Conservation (phyloP, 2,888 invertebrate species). For the Drosophila setosimentum region DNA sequence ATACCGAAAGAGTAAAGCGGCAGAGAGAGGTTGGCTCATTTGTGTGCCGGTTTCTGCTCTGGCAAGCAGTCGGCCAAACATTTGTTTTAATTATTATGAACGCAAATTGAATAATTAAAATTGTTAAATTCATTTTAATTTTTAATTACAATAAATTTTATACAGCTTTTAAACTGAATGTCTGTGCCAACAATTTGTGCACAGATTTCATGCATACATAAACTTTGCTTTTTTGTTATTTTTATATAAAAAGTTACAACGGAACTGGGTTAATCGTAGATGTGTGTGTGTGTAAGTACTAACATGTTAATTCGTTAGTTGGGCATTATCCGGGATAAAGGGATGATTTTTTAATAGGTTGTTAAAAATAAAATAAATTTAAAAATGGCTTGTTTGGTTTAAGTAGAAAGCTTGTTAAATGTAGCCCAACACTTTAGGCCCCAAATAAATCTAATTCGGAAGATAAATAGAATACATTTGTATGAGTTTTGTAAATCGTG, state of each 20-base stretch:
- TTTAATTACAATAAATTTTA: conserved; percentile 77
- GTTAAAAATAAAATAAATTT: too few species aligned
- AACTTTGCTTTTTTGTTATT: too few species aligned
- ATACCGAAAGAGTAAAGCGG: conserved; percentile 13
- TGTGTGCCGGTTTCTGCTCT: conserved; percentile 48
- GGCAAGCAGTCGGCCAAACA: conserved; percentile 54
- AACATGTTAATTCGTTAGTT: conserved; percentile 46
- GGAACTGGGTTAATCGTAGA: conserved; percentile 22
- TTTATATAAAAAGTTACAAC: conserved; percentile 1
- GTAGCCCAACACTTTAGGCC: neutral
- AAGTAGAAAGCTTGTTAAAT: neutral
- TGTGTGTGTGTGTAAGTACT: conserved; percentile 3
- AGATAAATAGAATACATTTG: conserved; percentile 14
- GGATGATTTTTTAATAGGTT: neutral
- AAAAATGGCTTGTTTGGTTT: neutral
- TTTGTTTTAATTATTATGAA: conserved; percentile 79
- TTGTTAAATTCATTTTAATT: conserved; percentile 77
- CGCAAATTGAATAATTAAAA: conserved; percentile 76
- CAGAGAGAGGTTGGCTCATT: conserved; percentile 21
- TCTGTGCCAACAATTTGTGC: conserved; percentile 16
- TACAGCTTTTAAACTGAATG: conserved; percentile 19
- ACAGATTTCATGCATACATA: conserved; percentile 9
- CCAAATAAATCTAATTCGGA: neutral
- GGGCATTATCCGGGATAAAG: neutral
- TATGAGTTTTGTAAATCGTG: neutral